These are phyloP conservation scores for Thalassarche chlororhynchos DNA, from an alignment of 2,113 vertebrate genomes.

Conservation along the genomic window DNA sequence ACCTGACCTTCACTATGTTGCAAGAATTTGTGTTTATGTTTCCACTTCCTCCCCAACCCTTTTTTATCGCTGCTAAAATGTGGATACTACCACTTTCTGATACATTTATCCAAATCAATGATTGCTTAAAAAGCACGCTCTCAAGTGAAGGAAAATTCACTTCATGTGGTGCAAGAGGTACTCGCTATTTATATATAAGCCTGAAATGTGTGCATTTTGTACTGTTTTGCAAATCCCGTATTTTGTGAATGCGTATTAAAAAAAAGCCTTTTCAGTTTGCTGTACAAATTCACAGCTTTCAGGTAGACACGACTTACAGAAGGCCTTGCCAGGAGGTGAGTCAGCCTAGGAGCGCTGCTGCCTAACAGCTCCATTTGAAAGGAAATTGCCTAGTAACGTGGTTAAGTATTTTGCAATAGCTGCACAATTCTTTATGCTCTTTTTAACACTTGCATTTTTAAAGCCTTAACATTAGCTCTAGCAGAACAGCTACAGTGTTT, in stretches of 20 bases:
- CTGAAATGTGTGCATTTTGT: background rate
- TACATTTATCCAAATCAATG: background rate
- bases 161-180: background rate
- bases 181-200: background rate
- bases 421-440: constrained; percentile 33
- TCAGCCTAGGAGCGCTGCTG: background rate
- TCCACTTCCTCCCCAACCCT: background rate
- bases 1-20: background rate
- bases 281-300: constrained; percentile 4
- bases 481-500: background rate
- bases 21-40: background rate
- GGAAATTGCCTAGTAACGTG: background rate
- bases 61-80: background rate
- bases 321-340: background rate
- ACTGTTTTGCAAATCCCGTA: background rate
- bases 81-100: background rate
- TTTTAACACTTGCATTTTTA: constrained; percentile 35
- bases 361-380: background rate
- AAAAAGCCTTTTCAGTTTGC: background rate
- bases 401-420: constrained; percentile 14
- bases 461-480: constrained; percentile 30
- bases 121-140: background rate
- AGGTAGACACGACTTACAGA: background rate
- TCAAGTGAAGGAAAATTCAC: background rate
- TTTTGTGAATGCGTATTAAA: background rate